Base-by-base conservation (phyloP, 2,113 vertebrate genomes). In the Rhizomys pruinosus region DNA sequence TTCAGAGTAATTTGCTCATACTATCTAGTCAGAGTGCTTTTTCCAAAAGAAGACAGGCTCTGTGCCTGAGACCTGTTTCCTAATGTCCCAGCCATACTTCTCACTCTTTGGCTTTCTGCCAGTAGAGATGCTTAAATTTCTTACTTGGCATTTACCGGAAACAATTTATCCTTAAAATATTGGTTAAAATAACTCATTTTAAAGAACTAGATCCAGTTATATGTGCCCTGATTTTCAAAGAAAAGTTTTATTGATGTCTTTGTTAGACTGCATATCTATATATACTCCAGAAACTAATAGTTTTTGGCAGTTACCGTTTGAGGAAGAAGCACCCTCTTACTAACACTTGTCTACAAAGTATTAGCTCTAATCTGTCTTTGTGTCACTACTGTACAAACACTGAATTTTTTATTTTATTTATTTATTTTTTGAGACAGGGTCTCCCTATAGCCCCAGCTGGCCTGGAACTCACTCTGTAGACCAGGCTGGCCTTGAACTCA, bases 211-310 rank as follows among this genome's bases (percentile, higher is more conserved):
- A 69, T 57, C 42, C 47, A 80, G 22, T 37, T 72, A 76, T 52
- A 82, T 34, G 32, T n/a, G 42, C n/a, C 89, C 44, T 87, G 69
- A 34, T 47, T 71, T 89, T 77, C 25, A 92, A 82, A 73, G 87
- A 84, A 63, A 25, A 42, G 1, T 39, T 80, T 42, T 32, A 37
- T 25, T n/a, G 57, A 57, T 22, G 52, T 72, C 47, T 85, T 20
- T 82, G 59, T 22, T 63, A 73, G 27, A 68, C 19, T 92, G 12
- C 71, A 23, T 34, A 42, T 42, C 42, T 17, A 27, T 17, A 52
- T 7, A 52, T 11, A 69, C 11, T 84, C 37, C 8, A 57, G 59
- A 84, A 47, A 29, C 72, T 32, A 25, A 57, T 74, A 80, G 25
- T 66, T 76, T 42, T 61, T 19, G 27, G 57, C 59, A 5, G 47